phyloP scores from a whole-genome alignment of 2,888 invertebrate species.

The Caenorhabditis sp. region DNA sequence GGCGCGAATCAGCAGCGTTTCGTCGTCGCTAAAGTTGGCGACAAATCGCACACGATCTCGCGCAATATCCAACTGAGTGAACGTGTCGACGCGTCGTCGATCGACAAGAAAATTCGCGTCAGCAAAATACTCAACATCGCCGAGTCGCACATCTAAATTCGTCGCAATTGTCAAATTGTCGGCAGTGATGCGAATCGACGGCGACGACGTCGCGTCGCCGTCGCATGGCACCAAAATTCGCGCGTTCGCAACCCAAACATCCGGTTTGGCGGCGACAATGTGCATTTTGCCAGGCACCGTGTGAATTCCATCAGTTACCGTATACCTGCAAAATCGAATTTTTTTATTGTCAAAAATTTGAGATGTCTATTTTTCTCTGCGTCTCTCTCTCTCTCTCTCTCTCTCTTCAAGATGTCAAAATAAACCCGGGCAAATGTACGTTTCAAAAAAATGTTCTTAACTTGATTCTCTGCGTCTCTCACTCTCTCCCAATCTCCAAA shows the following conservation, averaged over 20 bases:
- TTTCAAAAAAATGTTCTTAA: too few relatives aligned
- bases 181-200: conserved; percentile 3
- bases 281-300: conserved; percentile 43
- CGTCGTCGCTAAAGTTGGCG: conserved; percentile 26
- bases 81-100: conserved; percentile 23
- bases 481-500: too few relatives aligned
- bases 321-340: conserved; percentile 41
- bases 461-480: too few relatives aligned
- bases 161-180: conserved; percentile 53
- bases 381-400: too few relatives aligned
- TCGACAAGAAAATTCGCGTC: conserved; percentile 19
- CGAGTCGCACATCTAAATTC: conserved; percentile 52
- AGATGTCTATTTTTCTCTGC: too few relatives aligned
- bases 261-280: conserved; percentile 48
- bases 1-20: conserved; percentile 23
- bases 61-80: conserved; percentile 46
- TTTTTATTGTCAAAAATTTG: too few relatives aligned
- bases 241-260: conserved; percentile 48
- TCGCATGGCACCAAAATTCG: conserved; percentile 23
- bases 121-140: conserved; percentile 49
- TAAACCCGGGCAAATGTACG: too few relatives aligned
- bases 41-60: conserved; percentile 27
- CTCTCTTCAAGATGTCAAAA: too few relatives aligned
- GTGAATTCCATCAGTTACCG: conserved; percentile 62
- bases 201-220: conserved; percentile 10